These are phyloP conservation scores for Drosophila ananassae DNA, from an alignment of 1,140 invertebrate species.

Conservation along the genomic window DNA sequence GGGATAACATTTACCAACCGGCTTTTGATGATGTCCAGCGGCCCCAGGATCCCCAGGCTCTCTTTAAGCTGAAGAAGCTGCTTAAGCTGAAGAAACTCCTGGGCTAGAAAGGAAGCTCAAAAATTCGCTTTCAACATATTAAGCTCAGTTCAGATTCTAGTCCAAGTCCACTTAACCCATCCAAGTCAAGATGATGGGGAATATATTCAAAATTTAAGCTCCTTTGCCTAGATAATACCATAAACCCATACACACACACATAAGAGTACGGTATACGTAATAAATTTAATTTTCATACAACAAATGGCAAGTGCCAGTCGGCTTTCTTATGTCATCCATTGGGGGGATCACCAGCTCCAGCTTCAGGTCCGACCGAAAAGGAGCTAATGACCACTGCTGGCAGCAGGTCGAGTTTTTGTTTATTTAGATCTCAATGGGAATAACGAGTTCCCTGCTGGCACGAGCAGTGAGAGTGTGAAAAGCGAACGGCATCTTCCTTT, in stretches of 20 bases:
- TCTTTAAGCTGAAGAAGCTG: constrained; percentile 81
- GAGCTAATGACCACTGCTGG: constrained; percentile 30
- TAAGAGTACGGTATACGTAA: constrained; percentile 16
- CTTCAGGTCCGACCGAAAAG: constrained; percentile 9
- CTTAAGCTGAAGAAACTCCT: constrained; percentile 75
- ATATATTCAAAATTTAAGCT: constrained; percentile 21
- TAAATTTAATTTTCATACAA: constrained; percentile 46
- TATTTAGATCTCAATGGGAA: constrained; percentile 17
- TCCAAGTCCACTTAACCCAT: constrained; percentile 24
- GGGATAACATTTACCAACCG: constrained; percentile 64
- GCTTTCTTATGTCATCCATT: constrained; percentile 27
- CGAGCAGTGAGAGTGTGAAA: constrained; percentile 30
- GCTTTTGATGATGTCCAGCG: constrained; percentile 62
- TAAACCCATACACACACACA: constrained; percentile 17
- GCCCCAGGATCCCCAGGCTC: constrained; percentile 69
- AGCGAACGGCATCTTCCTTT: constrained; percentile 26
- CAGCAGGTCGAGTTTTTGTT: constrained; percentile 28
- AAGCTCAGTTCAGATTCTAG: constrained; percentile 46
- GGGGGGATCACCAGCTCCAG: constrained; percentile 19
- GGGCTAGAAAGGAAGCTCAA: constrained; percentile 42
- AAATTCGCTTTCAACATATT: not conserved
- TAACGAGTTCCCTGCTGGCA: constrained; percentile 14
- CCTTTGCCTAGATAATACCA: constrained; percentile 34
- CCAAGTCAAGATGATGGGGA: constrained; percentile 15
- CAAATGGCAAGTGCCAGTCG: constrained; percentile 13